A percentile compares a stretch with the other conserved stretches of the same genome.
Conservation (phyloP, 2,113 vertebrate species). For the Tichodroma muraria region DNA sequence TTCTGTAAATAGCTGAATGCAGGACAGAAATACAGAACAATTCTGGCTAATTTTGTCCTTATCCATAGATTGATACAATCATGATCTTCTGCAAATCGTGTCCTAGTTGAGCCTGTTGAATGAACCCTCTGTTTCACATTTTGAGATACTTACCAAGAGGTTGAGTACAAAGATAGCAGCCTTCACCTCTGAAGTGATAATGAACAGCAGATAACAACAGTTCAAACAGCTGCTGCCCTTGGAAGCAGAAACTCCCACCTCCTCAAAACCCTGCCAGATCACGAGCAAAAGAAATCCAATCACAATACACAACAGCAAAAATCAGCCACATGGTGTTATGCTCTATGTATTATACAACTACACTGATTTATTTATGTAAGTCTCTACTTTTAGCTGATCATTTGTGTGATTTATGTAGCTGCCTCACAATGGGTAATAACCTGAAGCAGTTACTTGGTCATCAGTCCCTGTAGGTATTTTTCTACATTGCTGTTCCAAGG, state of each 20-base stretch:
- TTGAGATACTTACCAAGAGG: background rate
- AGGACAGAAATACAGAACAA: background rate
- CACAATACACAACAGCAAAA: background rate
- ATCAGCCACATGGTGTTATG: background rate
- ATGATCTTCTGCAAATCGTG: background rate
- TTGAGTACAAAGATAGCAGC: background rate
- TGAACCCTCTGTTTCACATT: background rate
- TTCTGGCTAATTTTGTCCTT: background rate
- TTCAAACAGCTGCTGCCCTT: background rate
- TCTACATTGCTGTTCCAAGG: background rate
- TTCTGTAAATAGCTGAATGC: background rate
- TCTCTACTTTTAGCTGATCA: background rate
- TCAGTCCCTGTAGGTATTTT: background rate
- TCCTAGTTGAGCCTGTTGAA: background rate
- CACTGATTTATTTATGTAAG: background rate
- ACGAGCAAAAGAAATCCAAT: background rate
- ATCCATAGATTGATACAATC: background rate
- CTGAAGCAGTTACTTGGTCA: background rate
- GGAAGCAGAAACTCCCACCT: background rate
- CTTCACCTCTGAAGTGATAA: background rate
- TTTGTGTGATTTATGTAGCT: background rate
- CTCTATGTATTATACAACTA: background rate
- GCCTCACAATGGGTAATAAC: background rate
- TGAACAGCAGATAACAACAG: background rate
- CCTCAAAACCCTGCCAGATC: background rate